Evolutionary conservation across 1,140 invertebrate species (phyloP).

Genomic region (Heliconius hewitsoni): DNA sequence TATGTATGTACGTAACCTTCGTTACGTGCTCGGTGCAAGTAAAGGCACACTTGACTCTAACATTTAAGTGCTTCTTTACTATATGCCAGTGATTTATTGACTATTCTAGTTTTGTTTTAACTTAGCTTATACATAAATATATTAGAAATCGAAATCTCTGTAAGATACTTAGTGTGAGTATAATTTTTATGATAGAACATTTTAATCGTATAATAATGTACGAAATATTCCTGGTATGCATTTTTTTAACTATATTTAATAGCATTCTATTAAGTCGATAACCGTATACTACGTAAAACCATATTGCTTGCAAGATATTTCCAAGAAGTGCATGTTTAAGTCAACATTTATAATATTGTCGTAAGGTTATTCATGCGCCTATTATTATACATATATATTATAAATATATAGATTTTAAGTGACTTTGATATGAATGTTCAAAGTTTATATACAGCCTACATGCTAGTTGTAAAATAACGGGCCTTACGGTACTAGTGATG

Average conservation of each 20-base stretch:
- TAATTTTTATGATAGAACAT: conserved; percentile 18
- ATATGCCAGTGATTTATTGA: conserved; percentile 20
- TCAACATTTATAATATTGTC: conserved; percentile 28
- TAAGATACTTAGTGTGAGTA: conserved; percentile 3
- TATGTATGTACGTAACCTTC: neutral
- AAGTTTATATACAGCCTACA: conserved; percentile 45
- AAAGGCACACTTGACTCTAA: conserved; percentile 52
- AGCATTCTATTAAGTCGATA: conserved; percentile 22
- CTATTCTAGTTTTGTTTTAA: conserved; percentile 4
- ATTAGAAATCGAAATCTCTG: conserved; percentile 18
- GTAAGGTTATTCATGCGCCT: conserved; percentile 28
- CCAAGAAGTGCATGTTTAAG: conserved; percentile 20
- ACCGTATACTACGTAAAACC: conserved; percentile 22
- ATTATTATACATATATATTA: conserved; percentile 20
- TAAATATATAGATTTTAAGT: conserved; percentile 3
- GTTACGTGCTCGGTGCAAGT: conserved; percentile 34
- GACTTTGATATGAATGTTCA: conserved; percentile 40
- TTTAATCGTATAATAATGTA: conserved; percentile 23
- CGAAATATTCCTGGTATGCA: conserved; percentile 40
- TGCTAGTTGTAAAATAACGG: conserved; percentile 39
- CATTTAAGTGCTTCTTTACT: conserved; percentile 55
- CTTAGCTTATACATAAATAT: conserved; percentile 4
- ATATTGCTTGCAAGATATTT: conserved; percentile 24
- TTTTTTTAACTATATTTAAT: conserved; percentile 37
- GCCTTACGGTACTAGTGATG: conserved; percentile 51